phyloP scores from a whole-genome alignment of 2,113 vertebrate species.

The Menura novaehollandiae region DNA sequence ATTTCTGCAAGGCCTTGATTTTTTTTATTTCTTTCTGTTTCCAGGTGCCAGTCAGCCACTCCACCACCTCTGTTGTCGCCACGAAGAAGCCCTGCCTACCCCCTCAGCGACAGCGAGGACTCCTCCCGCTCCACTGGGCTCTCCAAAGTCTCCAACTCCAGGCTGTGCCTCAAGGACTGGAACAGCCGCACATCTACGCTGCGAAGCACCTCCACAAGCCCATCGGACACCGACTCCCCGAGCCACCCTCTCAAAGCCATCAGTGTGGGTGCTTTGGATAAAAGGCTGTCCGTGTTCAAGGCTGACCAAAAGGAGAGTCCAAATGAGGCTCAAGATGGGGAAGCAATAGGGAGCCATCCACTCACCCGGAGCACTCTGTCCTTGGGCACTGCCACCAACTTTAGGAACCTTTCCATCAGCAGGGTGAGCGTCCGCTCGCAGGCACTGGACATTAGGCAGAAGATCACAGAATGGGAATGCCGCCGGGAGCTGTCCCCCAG shows the following conservation, averaged over 20 bases:
- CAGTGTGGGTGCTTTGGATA: constrained; percentile 87
- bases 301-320: constrained; percentile 72
- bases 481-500: constrained; percentile 82
- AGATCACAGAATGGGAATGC: constrained; percentile 98
- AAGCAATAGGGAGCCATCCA: constrained; percentile 68
- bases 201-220: constrained; percentile 66
- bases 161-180: constrained; percentile 79
- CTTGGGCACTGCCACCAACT: constrained; percentile 71
- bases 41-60: constrained; percentile 90
- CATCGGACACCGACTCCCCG: constrained; percentile 66
- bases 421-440: constrained; percentile 74
- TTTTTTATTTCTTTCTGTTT: constrained; percentile 53
- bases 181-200: constrained; percentile 66
- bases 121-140: constrained; percentile 72
- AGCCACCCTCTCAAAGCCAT: constrained; percentile 78
- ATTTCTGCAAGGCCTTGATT: constrained; percentile 8
- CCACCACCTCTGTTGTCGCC: constrained; percentile 81
- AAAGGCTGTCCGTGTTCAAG: constrained; percentile 82
- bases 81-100: constrained; percentile 75
- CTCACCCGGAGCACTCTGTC: constrained; percentile 83
- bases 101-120: constrained; percentile 83
- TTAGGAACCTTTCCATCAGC: constrained; percentile 79
- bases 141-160: constrained; percentile 73
- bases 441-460: constrained; percentile 85
- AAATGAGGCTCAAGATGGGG: constrained; percentile 61